These are phyloP conservation scores for Remorina albescens DNA, from an alignment of 2,797 vertebrate species.

Conservation along the genomic window DNA sequence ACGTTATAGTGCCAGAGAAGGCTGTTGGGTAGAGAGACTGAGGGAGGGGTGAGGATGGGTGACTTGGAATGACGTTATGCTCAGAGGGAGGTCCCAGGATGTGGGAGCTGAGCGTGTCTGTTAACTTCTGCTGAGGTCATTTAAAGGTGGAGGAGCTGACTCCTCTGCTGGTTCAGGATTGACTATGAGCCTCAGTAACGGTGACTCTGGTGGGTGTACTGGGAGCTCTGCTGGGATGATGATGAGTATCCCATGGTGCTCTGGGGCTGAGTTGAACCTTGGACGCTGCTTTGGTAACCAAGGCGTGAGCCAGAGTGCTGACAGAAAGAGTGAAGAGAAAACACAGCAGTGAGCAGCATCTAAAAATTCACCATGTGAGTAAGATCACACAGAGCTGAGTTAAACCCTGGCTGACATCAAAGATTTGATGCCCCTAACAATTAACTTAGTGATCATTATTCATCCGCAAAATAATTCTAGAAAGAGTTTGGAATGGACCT, in stretches of 20 bases:
- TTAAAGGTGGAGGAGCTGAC: constrained; percentile 28
- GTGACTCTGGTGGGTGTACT: constrained; percentile 94
- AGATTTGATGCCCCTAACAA: not conserved
- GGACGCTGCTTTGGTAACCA: constrained; percentile 98
- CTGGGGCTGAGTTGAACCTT: constrained; percentile 95
- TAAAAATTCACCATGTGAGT: not conserved
- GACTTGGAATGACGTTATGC: constrained; percentile 52
- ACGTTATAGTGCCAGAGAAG: constrained; percentile 82
- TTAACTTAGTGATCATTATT: not conserved
- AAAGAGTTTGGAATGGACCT: too few relatives aligned
- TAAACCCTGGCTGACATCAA: not conserved
- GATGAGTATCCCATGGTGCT: constrained; percentile 95
- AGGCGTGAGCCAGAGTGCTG: constrained; percentile 95
- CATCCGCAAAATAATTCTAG: not conserved
- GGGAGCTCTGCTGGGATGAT: constrained; percentile 94
- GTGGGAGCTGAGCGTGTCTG: not conserved
- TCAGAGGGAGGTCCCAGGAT: constrained; percentile 11
- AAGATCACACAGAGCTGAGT: not conserved
- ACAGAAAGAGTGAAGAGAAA: constrained; percentile 3
- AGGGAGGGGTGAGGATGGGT: constrained; percentile 25
- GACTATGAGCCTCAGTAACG: constrained; percentile 88
- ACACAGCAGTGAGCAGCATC: constrained; percentile 1
- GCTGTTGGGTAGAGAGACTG: constrained; percentile 19
- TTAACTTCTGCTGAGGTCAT: constrained; percentile 8
- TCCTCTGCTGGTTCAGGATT: constrained; percentile 55